These are phyloP conservation scores for Acanthiza pusilla DNA, from an alignment of 2,797 vertebrate genomes.

Conservation along the genomic window DNA sequence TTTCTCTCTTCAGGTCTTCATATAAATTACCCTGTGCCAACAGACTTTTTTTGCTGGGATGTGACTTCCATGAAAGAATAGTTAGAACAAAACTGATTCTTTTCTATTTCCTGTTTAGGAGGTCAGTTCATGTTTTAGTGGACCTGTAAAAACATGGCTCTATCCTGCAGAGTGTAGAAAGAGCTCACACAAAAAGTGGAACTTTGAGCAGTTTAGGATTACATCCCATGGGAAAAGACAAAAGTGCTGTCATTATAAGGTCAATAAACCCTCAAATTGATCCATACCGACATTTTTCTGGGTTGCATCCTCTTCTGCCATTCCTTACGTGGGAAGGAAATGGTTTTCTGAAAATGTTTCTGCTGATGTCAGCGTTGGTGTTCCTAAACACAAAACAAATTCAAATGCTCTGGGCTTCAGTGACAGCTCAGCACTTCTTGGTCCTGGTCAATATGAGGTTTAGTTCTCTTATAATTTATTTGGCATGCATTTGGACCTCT, in stretches of 20 bases:
- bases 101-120: not conserved
- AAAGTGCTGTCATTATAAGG: not conserved
- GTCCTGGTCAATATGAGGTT: not conserved
- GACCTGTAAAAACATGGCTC: not conserved
- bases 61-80: not conserved
- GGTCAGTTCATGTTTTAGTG: not conserved
- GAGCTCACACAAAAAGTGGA: not conserved
- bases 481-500: not conserved
- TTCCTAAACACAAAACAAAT: not conserved
- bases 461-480: not conserved
- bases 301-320: not conserved
- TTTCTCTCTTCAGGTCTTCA: not conserved
- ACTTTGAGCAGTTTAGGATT: not conserved
- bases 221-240: not conserved
- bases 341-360: not conserved
- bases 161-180: not conserved
- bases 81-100: not conserved
- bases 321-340: not conserved
- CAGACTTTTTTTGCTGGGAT: not conserved
- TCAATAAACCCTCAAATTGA: not conserved
- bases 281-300: not conserved
- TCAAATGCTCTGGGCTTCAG: not conserved
- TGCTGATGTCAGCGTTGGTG: not conserved
- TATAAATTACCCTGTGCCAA: not conserved
- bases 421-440: not conserved